A percentile compares a stretch with the other conserved stretches of the same genome.
Conservation (phyloP, 23 tunicate species). For the Oikopleura vanhoeffeni region DNA sequence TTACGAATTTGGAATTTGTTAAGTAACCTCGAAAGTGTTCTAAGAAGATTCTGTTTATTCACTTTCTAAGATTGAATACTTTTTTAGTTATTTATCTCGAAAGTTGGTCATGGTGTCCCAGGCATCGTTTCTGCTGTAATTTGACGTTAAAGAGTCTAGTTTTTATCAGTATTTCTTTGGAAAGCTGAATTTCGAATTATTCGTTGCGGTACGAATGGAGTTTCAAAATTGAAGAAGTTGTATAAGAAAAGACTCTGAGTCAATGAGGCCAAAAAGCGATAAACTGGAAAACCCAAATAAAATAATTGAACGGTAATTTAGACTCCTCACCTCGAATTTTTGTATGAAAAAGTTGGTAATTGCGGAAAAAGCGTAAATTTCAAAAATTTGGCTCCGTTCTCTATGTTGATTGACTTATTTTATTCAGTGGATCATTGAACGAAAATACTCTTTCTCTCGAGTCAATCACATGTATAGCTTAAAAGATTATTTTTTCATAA, state of each 20-base stretch:
- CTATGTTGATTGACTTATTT: neutral
- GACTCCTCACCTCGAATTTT: neutral
- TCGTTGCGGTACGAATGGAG: neutral
- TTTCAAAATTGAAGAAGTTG: neutral
- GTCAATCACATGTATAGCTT: too few relatives aligned
- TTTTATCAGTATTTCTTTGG: neutral
- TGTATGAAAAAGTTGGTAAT: neutral
- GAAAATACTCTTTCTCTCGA: too few relatives aligned
- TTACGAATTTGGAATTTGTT: too few relatives aligned
- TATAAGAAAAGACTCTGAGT: too few relatives aligned
- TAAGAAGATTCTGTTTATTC: too few relatives aligned
- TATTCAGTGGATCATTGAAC: neutral
- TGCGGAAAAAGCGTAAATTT: neutral
- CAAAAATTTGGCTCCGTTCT: neutral
- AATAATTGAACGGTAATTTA: neutral
- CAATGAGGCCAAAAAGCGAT: neutral
- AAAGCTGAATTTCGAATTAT: neutral
- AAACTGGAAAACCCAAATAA: neutral
- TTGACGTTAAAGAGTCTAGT: neutral
- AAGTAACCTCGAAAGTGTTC: too few relatives aligned
- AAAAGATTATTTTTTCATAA: too few relatives aligned
- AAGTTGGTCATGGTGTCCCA: slow-evolving; percentile 3
- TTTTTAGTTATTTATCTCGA: neutral
- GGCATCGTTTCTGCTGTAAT: neutral
- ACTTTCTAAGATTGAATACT: too few relatives aligned